Evolutionary conservation across 2,888 invertebrate genomes (phyloP).

Genomic region (Cataglyphis livida): DNA sequence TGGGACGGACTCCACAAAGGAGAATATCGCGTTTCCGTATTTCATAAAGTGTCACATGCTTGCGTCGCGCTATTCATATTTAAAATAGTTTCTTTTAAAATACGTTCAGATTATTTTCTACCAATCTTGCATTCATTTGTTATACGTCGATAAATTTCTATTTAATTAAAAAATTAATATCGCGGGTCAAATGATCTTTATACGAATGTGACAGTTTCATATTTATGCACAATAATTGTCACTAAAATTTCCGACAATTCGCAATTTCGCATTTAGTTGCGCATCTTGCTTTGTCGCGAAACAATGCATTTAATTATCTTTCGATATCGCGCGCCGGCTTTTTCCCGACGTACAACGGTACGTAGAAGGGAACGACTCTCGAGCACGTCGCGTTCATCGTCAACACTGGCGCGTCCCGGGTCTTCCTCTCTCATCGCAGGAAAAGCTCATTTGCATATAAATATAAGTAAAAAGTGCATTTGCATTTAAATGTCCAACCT

Average conservation of each 20-base stretch:
- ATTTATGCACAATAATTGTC: neutral
- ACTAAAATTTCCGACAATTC: conserved; percentile 15
- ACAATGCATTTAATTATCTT: conserved; percentile 53
- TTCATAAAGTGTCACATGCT: neutral
- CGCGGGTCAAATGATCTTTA: neutral
- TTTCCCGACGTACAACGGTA: neutral
- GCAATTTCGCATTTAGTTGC: conserved; percentile 43
- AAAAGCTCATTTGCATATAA: conserved; percentile 79
- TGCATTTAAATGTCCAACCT: conserved; percentile 73
- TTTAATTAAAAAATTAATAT: neutral
- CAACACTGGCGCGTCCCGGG: conserved; percentile 30
- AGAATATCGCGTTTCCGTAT: neutral
- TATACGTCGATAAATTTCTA: neutral
- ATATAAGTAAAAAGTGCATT: conserved; percentile 78
- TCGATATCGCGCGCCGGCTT: conserved; percentile 46
- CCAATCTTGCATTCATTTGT: neutral
- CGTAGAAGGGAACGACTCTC: conserved; percentile 21
- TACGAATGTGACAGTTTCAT: neutral
- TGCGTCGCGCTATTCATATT: neutral
- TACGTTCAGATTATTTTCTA: neutral
- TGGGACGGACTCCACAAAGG: neutral
- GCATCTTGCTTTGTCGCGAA: conserved; percentile 1
- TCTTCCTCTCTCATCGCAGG: conserved; percentile 61
- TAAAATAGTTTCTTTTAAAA: neutral
- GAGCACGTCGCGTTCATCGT: conserved; percentile 50